Conservation (phyloP, 2,113 vertebrate species). For the Sakesphorus luctuosus region DNA sequence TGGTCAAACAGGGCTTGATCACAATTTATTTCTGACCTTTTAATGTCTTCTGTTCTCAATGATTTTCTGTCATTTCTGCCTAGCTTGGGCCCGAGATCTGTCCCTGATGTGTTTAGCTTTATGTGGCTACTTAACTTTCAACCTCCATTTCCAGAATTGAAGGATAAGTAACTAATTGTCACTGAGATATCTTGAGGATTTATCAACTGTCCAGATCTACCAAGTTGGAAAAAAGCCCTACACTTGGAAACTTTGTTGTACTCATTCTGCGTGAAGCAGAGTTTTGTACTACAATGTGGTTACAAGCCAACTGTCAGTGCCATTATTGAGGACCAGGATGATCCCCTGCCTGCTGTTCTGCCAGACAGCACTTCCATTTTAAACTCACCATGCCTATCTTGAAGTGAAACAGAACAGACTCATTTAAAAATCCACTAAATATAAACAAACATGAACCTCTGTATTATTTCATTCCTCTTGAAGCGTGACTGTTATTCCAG, state of each 20-base stretch:
- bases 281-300: not conserved
- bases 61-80: constrained; percentile 81
- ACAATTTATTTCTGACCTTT: constrained; percentile 83
- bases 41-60: constrained; percentile 74
- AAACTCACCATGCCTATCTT: not conserved
- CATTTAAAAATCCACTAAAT: not conserved
- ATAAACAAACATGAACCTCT: not conserved
- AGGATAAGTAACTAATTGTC: constrained; percentile 74
- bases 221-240: constrained; percentile 10
- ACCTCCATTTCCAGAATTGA: constrained; percentile 63
- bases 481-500: not conserved
- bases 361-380: not conserved
- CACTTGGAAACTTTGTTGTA: constrained; percentile 11
- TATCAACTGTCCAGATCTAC: constrained; percentile 54
- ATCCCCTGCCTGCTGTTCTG: not conserved
- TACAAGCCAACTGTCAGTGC: not conserved
- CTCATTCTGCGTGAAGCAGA: constrained; percentile 4
- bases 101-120: constrained; percentile 70
- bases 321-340: not conserved
- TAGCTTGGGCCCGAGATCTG: constrained; percentile 19
- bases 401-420: not conserved
- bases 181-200: constrained; percentile 32
- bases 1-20: constrained; percentile 77
- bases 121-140: constrained; percentile 72
- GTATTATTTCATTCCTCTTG: not conserved